phyloP scores from a whole-genome alignment of 2,888 invertebrate species.

The Phyllotreta striolata region DNA sequence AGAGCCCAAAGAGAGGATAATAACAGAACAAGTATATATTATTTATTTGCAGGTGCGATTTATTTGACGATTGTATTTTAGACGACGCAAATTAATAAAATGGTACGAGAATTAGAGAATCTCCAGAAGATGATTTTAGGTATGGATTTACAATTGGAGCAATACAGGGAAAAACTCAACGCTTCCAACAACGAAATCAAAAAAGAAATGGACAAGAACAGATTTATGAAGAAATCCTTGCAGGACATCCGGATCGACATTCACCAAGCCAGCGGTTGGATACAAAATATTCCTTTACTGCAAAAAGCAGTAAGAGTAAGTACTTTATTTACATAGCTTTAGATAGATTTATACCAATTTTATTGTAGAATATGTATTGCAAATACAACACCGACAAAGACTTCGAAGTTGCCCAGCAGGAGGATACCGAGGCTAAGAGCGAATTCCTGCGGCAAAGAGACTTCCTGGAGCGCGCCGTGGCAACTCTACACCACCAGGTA shows the following conservation, averaged over 20 bases:
- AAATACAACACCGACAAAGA: slow-evolving; percentile 77
- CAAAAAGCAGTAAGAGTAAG: slow-evolving; percentile 66
- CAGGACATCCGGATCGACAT: slow-evolving; percentile 83
- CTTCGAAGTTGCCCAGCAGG: slow-evolving; percentile 71
- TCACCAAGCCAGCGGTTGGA: slow-evolving; percentile 77
- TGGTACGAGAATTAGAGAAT: slow-evolving; percentile 84
- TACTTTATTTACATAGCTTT: slow-evolving; percentile 6
- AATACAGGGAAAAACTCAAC: slow-evolving; percentile 78
- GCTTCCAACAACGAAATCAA: slow-evolving; percentile 77
- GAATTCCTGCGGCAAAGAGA: slow-evolving; percentile 84
- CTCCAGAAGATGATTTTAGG: slow-evolving; percentile 76
- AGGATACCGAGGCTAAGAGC: slow-evolving; percentile 75
- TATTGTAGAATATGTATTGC: slow-evolving; percentile 68
- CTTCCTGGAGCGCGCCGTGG: slow-evolving; percentile 76
- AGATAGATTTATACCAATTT: slow-evolving; percentile 1
- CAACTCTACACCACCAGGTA: slow-evolving; percentile 62
- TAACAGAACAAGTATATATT: slow-evolving; percentile 75
- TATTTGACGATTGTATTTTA: slow-evolving; percentile 13
- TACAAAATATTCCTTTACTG: slow-evolving; percentile 77
- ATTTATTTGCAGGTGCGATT: neutral
- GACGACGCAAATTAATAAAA: slow-evolving; percentile 72
- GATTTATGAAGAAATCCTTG: slow-evolving; percentile 70
- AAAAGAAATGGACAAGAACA: slow-evolving; percentile 69
- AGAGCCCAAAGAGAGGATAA: slow-evolving; percentile 85
- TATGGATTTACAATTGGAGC: slow-evolving; percentile 76